Evolutionary conservation across 2,888 invertebrate species (phyloP).

Genomic region (Mechanitis mazaeus): DNA sequence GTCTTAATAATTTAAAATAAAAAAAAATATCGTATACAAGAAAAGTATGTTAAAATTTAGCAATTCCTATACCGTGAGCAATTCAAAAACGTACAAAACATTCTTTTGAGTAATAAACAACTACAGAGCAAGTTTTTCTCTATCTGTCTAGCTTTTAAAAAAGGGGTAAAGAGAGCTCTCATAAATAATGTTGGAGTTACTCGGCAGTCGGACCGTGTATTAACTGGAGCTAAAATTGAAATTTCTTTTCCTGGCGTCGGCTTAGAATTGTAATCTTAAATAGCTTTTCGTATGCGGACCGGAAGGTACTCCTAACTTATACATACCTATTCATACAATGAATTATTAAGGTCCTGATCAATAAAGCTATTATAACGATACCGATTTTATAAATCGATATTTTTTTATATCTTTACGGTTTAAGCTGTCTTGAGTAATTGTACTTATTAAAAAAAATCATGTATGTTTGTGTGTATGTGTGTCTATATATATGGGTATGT

Average conservation of each 20-base stretch:
- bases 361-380: no score
- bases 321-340: no score
- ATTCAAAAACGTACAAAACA: constrained; percentile 17
- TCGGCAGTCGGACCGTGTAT: constrained; percentile 20
- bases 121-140: constrained; percentile 15
- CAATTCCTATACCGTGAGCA: constrained; percentile 2
- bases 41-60: constrained; percentile 2
- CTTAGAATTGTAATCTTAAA: constrained; percentile 13
- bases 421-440: no score
- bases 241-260: constrained; percentile 12
- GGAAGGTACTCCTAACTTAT: not conserved
- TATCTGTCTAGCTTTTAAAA: constrained; percentile 17
- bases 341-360: no score
- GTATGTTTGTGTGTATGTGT: no score
- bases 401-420: no score
- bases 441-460: no score
- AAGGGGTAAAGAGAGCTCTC: constrained; percentile 10
- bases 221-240: constrained; percentile 19
- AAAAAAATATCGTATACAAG: no score
- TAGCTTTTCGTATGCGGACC: constrained; percentile 5
- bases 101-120: constrained; percentile 22
- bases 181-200: constrained; percentile 25
- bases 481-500: no score
- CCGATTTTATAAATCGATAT: no score
- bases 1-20: no score